These are phyloP conservation scores for Netelia melanura DNA, from an alignment of 2,888 invertebrate genomes.

Conservation along the genomic window DNA sequence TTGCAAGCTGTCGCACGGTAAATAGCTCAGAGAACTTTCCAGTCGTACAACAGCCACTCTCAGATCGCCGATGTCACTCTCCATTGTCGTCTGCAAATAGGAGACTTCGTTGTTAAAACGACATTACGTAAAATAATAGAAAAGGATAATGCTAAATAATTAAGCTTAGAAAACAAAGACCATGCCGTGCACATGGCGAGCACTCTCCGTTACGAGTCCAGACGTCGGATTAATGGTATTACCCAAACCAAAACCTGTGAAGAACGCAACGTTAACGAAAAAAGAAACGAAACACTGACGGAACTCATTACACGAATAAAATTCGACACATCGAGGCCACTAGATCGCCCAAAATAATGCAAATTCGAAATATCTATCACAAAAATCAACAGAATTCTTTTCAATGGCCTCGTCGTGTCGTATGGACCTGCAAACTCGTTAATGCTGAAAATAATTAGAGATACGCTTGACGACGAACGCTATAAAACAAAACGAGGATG, in stretches of 20 bases:
- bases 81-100: conserved; percentile 81
- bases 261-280: conserved; percentile 63
- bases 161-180: conserved; percentile 60
- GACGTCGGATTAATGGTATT: conserved; percentile 75
- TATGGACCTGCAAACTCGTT: conserved; percentile 40
- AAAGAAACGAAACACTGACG: conserved; percentile 28
- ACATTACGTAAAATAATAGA: background rate
- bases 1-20: conserved; percentile 90
- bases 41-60: conserved; percentile 89
- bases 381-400: conserved; percentile 21
- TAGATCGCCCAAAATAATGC: background rate
- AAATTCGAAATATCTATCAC: background rate
- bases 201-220: conserved; percentile 67
- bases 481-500: conserved; percentile 31
- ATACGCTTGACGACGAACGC: conserved; percentile 55
- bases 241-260: conserved; percentile 75
- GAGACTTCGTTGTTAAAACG: conserved; percentile 49
- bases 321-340: conserved; percentile 49
- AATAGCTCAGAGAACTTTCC: conserved; percentile 89
- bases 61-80: conserved; percentile 89
- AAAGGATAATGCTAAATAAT: conserved; percentile 33
- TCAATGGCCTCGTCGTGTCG: conserved; percentile 45
- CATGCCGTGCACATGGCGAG: conserved; percentile 68
- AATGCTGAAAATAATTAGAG: conserved; percentile 46
- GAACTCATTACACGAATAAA: conserved; percentile 10